Evolutionary conservation across 1,140 invertebrate genomes (phyloP), one percentile per base, ranked within the genome.

Genomic region (Euwallacea similis): DNA sequence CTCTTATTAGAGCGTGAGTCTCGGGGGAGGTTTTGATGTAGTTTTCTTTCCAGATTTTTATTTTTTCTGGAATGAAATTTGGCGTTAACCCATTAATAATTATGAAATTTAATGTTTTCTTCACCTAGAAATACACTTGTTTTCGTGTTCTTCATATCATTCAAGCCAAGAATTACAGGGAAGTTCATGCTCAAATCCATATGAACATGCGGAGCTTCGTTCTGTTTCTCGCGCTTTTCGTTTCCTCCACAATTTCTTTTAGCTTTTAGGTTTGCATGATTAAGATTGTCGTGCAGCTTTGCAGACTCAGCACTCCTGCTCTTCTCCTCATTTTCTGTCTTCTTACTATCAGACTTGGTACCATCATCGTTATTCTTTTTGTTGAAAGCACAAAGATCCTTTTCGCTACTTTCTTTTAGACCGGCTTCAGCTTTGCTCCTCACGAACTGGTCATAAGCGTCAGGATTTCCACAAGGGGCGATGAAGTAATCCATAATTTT

Each of bases 401-500:
- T 63, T 53, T 69, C 42, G 1, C 7, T 33, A n/a, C 7, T 47
- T 65, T 61, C 11, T 65, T 2, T 42, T 13, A 7, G 21, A 11
- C 7, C 3, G 8, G 1, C 9, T 47, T 47, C 53, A 7, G 11
- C 61, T 42, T 73, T 69, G 46, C 21, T 63, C 53, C 44, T 55
- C 7, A 67, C 42, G 63, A 62, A 55, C 6, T 44, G 21, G 13
- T 75, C 66, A 50, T 76, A 76, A 11, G 70, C 73, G 50, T 76
- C 76, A 43, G 76, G 76, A 54, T 76, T 76, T 7, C 46, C 63
- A 72, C 76, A 76, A n/a, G 76, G 76, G 16, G 74, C 54, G 13
- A 76, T 73, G 8, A 67, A 63, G 33, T 74, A 76, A 16, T 75
- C 69, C 71, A 75, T 73, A 7, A 74, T 42, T 46, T 72, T 69